phyloP scores from a whole-genome alignment of 2,797 vertebrate genomes.

The Enoplosus armatus region DNA sequence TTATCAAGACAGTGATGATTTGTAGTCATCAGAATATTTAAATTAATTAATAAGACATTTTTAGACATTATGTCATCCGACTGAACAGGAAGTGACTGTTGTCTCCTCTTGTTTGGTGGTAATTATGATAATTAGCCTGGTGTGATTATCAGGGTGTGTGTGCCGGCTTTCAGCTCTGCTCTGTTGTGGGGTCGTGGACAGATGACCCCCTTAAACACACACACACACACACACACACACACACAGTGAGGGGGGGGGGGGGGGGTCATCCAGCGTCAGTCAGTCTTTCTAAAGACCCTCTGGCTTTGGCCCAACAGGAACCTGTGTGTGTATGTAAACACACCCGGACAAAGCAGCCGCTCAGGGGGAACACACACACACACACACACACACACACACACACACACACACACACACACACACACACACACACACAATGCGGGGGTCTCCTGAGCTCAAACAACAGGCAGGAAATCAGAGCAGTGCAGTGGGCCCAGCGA shows the following conservation, averaged over 20 bases:
- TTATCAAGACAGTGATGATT: no score
- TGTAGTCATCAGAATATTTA: no score
- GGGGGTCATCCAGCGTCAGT: constrained; percentile 58
- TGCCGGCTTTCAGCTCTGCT: constrained; percentile 37
- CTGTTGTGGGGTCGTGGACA: constrained; percentile 37
- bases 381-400: constrained; percentile 47
- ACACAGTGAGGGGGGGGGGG: constrained; percentile 2
- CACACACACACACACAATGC: constrained; percentile 47
- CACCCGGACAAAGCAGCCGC: constrained; percentile 66
- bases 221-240: constrained; percentile 31
- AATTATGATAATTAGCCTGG: constrained; percentile 51
- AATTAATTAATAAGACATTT: no score
- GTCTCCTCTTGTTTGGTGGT: constrained; percentile 15
- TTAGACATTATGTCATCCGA: no score
- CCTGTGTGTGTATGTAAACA: constrained; percentile 77
- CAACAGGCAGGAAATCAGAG: constrained; percentile 74
- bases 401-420: constrained; percentile 48
- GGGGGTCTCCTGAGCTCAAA: constrained; percentile 46
- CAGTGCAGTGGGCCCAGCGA: constrained; percentile 45
- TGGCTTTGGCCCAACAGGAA: constrained; percentile 74
- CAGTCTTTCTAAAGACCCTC: constrained; percentile 63
- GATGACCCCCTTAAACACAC: constrained; percentile 35
- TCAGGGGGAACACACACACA: constrained; percentile 68
- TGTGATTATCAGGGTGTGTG: constrained; percentile 54
- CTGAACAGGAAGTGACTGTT: no score